A percentile compares a stretch with the other conserved stretches of the same genome.
phyloP scores from a whole-genome alignment of 1,140 invertebrate species.

The Cydia splendana region DNA sequence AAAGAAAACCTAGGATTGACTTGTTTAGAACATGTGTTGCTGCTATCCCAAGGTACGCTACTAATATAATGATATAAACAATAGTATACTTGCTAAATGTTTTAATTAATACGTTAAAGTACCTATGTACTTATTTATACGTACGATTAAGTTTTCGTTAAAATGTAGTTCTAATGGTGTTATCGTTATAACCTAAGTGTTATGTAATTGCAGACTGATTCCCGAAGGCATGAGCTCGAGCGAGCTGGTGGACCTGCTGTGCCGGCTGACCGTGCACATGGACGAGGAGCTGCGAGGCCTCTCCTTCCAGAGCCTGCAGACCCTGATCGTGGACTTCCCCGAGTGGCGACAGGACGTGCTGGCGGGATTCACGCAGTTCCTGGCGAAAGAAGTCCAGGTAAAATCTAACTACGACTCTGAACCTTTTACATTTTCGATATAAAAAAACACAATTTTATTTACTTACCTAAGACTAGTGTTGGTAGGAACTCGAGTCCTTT shows the following conservation, averaged over 20 bases:
- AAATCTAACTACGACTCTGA: neutral
- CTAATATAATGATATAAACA: neutral
- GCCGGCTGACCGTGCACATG: constrained; percentile 95
- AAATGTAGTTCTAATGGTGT: neutral
- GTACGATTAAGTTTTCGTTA: neutral
- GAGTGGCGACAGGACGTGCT: constrained; percentile 98
- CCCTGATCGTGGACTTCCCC: constrained; percentile 96
- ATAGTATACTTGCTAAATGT: neutral
- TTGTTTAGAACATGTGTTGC: constrained; percentile 98
- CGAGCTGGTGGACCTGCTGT: constrained; percentile 96
- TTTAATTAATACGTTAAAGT: too few species aligned
- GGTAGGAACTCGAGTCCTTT: too few species aligned
- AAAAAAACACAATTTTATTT: too few species aligned
- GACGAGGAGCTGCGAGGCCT: constrained; percentile 94
- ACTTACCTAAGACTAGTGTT: too few species aligned
- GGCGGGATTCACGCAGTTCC: constrained; percentile 96
- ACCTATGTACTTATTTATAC: too few species aligned
- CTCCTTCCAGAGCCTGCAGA: constrained; percentile 97
- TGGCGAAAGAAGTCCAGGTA: constrained; percentile 93
- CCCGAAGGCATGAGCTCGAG: constrained; percentile 97
- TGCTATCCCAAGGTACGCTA: constrained; percentile 89
- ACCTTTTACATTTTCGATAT: too few species aligned
- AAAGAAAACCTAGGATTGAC: constrained; percentile 98
- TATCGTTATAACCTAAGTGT: neutral
- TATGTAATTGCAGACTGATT: constrained; percentile 85